Percentiles rank a stretch among this genome's conserved stretches.
Conservation (phyloP, 1,140 invertebrate species). For the Zaprionus inermis region DNA sequence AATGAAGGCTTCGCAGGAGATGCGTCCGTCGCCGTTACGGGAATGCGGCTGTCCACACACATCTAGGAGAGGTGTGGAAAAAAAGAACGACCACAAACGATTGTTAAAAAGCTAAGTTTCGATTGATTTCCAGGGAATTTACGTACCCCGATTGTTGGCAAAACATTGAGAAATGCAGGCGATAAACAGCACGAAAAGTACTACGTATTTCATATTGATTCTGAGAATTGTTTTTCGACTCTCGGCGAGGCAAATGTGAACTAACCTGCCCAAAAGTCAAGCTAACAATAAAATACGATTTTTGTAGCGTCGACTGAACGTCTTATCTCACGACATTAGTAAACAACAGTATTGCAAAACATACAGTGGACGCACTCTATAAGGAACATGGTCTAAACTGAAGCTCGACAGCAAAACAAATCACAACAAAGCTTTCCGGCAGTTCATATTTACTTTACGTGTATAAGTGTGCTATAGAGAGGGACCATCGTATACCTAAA, state of each 20-base stretch:
- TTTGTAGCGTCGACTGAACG: neutral
- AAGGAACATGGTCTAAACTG: neutral
- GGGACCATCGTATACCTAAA: neutral
- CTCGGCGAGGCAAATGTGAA: neutral
- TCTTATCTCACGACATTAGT: neutral
- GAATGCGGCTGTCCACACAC: conserved; percentile 25
- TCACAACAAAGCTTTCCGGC: neutral
- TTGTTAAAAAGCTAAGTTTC: neutral
- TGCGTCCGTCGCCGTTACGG: conserved; percentile 28
- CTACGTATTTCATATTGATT: conserved; percentile 3
- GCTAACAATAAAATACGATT: neutral
- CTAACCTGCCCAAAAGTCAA: conserved; percentile 6
- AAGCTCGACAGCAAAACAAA: neutral
- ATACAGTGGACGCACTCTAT: neutral
- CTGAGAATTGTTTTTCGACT: neutral
- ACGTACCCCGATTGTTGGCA: neutral
- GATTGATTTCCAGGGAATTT: neutral
- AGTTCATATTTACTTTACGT: neutral
- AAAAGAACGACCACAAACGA: neutral
- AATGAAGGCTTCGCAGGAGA: conserved; percentile 26
- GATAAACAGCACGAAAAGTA: neutral
- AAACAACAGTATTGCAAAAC: neutral
- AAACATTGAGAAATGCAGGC: neutral
- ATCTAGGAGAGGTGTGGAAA: neutral
- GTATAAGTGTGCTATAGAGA: neutral